Conservation (phyloP, 2,113 vertebrate species). For the Anarhynchus alexandrinus region DNA sequence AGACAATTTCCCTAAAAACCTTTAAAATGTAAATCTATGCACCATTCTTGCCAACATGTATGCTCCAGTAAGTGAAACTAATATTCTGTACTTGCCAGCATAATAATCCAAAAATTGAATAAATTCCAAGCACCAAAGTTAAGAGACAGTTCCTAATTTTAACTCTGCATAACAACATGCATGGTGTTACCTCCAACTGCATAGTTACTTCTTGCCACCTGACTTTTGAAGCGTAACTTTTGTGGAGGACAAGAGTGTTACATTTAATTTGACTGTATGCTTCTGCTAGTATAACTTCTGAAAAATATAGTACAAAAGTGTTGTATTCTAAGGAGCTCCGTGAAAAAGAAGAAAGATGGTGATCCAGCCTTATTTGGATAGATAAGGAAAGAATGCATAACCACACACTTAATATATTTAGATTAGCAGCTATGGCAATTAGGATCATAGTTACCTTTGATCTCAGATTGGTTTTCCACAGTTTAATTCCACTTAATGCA, state of each 20-base stretch:
- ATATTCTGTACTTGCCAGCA: constrained; percentile 65
- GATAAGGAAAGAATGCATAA: background rate
- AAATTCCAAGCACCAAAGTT: constrained; percentile 62
- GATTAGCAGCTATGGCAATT: background rate
- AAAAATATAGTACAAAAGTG: background rate
- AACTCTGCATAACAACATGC: constrained; percentile 8
- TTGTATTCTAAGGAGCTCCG: background rate
- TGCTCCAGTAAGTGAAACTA: constrained; percentile 69
- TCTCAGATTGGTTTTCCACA: background rate
- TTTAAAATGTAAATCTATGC: constrained; percentile 73
- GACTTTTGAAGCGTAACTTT: background rate
- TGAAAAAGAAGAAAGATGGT: background rate
- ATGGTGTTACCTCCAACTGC: background rate
- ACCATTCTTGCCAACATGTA: constrained; percentile 59
- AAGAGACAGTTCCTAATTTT: constrained; percentile 60
- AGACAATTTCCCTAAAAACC: constrained; percentile 64
- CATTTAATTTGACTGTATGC: background rate
- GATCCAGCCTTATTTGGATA: background rate
- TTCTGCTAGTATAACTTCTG: background rate
- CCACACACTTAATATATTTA: background rate
- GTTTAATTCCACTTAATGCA: background rate
- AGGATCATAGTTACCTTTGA: background rate
- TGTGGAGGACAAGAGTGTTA: background rate
- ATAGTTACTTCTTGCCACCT: background rate
- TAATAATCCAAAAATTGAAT: constrained; percentile 59